Evolutionary conservation across 2,797 vertebrate genomes (phyloP), one percentile per base, ranked within the genome.

Genomic region (Pangasius macronema): DNA sequence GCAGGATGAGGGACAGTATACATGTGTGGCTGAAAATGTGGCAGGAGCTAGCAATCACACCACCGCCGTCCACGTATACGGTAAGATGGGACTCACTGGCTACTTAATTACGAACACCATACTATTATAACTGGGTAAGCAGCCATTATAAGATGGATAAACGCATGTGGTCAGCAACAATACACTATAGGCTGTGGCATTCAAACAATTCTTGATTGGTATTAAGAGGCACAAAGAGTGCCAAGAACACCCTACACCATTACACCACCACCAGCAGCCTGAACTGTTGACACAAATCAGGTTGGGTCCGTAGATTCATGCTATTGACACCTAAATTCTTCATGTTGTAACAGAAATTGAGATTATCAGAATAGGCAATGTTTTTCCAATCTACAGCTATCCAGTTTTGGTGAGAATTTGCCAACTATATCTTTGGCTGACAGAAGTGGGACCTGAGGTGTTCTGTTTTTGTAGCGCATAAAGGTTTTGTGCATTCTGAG

Each of bases 31-130:
- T 81, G 97, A 96, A 91, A 99, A 96, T 0, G 93, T 95, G 8
- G 96, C 96, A 3, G 98, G 98, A n/a, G 95, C 95, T 85, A 96
- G 92, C 91, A 99, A 98, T 92, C 97, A 92, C 84, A 98, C 97
- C 3, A 98, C 97, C 77, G 88, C 94, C 0, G 94, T 99, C 85
- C 95, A 94, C 0, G 95, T 99, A 0, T 94, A 97, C 0, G 97
- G 99, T 99, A 96, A 95, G 96, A 73, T 42, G n/a, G 2, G 46
- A 83, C 33, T 39, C 51, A 0, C 0, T 33, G 49, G 14, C 13
- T 36, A 39, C 36, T 76, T 76, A 9, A 16, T 39, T 3, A 14
- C 7, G 6, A 27, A 61, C 22, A 80, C 0, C 11, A 10, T 59
- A 22, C 24, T 46, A 39, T 27, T 46, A 73, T 11, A 6, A 24